Evolutionary conservation across 2,113 vertebrate species (phyloP), one percentile per base, ranked within the genome.

Genomic region (Paratilapia polleni): DNA sequence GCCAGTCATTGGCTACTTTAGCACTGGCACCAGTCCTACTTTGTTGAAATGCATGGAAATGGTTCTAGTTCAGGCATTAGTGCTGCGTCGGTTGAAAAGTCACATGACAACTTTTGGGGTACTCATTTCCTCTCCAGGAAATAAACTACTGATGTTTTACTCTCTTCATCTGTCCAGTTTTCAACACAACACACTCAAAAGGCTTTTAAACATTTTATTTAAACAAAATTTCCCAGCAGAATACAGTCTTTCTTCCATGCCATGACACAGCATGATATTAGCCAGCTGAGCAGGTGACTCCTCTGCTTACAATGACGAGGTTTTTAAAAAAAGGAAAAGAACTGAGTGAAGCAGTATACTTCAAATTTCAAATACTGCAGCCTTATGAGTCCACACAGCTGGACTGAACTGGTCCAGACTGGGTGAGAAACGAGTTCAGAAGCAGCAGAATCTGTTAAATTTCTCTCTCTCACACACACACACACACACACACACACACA

Each of bases 181-280:
- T 59, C 0, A 68, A 78, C 24, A 56, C 47, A 74, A 62, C 43
- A 68, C 11, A 41, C n/a, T 66, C 56, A 22, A 47, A 62, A 17
- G 3, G 12, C 22, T 76, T 81, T 66, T 79, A 2, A 82, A 81
- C 17, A 38, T 86, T 93, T 94, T 92, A 93, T 91, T 93, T 90
- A 66, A 59, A 78, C 84, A 91, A 94, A 92, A 90, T 77, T 84
- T 86, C 56, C 79, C 59, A 89, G 80, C 9, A 36, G 31, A 84
- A 80, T 75, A 73, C 31, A 63, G 17, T 54, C 26, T 75, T 24
- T n/a, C 19, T 80, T 86, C 28, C 17, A 86, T 68, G 17, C 57
- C n/a, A 54, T 20, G 60, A 86, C 31, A 80, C 11, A 62, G 77
- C 6, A 31, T 28, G 1, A 80, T 14, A 31, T 64, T 15, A 52